These are phyloP conservation scores for Drosophila arizonae DNA, from an alignment of 1,140 invertebrate species.

Conservation along the genomic window DNA sequence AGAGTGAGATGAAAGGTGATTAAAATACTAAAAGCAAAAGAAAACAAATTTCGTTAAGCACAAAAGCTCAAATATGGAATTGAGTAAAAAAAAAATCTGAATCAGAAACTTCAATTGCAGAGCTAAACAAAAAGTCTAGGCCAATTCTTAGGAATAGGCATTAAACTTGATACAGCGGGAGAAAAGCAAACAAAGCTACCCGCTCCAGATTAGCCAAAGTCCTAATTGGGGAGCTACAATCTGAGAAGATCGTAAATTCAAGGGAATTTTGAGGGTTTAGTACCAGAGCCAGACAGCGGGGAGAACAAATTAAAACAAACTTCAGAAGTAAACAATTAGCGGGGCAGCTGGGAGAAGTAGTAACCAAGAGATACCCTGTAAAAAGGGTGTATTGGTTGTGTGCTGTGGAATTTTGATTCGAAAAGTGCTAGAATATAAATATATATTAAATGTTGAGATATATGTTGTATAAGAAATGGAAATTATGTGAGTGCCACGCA, in stretches of 20 bases:
- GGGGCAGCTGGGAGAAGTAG: not conserved
- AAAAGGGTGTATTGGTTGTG: too few relatives aligned
- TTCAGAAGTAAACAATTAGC: conserved; percentile 1
- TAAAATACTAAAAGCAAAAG: conserved; percentile 1
- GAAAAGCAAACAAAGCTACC: not conserved
- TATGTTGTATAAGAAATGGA: too few relatives aligned
- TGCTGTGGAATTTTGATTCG: too few relatives aligned
- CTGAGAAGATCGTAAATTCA: conserved; percentile 1
- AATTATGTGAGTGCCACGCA: too few relatives aligned
- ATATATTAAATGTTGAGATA: too few relatives aligned
- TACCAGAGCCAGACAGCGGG: conserved; percentile 9
- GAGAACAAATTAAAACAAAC: conserved; percentile 8
- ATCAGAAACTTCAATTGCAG: not conserved
- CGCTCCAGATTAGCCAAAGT: not conserved
- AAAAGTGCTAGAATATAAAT: too few relatives aligned
- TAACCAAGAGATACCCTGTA: conserved; percentile 4
- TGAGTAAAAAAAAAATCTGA: not conserved
- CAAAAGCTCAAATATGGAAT: conserved; percentile 5
- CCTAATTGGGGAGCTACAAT: conserved; percentile 11
- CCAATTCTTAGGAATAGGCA: conserved; percentile 11
- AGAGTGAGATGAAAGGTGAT: conserved; percentile 9
- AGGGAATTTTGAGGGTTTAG: conserved; percentile 25
- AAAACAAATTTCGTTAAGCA: not conserved
- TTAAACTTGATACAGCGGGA: conserved; percentile 17
- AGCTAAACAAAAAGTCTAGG: conserved; percentile 2